Evolutionary conservation across 1,140 invertebrate genomes (phyloP).

Genomic region (Trichonephila clavipes): DNA sequence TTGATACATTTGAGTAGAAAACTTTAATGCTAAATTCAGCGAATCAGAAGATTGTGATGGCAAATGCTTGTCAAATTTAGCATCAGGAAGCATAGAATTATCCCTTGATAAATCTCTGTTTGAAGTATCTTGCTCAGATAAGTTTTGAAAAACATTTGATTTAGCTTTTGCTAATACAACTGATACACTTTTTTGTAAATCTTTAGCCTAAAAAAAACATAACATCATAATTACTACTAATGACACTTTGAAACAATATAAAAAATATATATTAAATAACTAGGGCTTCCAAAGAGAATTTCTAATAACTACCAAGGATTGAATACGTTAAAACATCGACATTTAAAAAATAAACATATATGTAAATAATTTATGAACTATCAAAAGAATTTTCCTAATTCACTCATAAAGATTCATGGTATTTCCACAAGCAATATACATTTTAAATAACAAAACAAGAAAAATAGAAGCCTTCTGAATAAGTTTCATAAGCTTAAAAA

Average conservation of each 20-base stretch:
- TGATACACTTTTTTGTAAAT: constrained; percentile 62
- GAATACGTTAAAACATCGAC: too few relatives aligned
- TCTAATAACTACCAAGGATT: not conserved
- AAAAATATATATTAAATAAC: not conserved
- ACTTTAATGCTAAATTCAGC: constrained; percentile 56
- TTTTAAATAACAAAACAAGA: too few relatives aligned
- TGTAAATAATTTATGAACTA: too few relatives aligned
- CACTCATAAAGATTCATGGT: too few relatives aligned
- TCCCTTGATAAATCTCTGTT: constrained; percentile 49
- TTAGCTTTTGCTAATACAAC: constrained; percentile 69
- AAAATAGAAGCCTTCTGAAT: too few relatives aligned
- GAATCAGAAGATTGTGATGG: constrained; percentile 50
- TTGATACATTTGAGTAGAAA: constrained; percentile 70
- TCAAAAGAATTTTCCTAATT: too few relatives aligned
- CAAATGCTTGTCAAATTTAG: constrained; percentile 63
- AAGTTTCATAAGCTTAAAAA: too few relatives aligned
- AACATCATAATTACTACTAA: not conserved
- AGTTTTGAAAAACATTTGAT: constrained; percentile 65
- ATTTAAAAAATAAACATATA: too few relatives aligned
- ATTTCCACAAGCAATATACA: too few relatives aligned
- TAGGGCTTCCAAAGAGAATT: constrained; percentile 36
- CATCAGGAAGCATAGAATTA: not conserved
- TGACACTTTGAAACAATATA: not conserved
- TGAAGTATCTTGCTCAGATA: constrained; percentile 65
- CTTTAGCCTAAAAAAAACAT: constrained; percentile 59